Evolutionary conservation across 1,140 invertebrate genomes (phyloP).

Genomic region (Nasonia vitripennis): DNA sequence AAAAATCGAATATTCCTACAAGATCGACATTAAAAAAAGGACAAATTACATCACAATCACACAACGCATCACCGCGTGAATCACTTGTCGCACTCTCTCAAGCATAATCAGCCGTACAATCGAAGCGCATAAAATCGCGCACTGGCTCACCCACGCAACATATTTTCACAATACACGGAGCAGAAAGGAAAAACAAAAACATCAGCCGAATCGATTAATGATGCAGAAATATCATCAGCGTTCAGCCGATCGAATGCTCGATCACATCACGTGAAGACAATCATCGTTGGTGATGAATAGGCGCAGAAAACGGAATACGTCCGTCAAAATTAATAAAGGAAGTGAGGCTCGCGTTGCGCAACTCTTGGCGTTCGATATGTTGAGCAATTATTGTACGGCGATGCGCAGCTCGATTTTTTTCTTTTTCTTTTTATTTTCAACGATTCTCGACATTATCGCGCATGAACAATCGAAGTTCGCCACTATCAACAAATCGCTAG

Average conservation of each 20-base stretch:
- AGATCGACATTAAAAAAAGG: no score
- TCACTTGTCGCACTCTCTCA: not conserved
- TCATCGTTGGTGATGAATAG: not conserved
- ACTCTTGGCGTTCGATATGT: not conserved
- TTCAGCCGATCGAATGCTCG: no score
- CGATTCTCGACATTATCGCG: no score
- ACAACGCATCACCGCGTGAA: not conserved
- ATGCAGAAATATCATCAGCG: no score
- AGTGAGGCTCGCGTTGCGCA: not conserved
- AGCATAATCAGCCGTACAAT: not conserved
- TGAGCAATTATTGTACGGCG: not conserved
- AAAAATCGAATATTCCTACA: no score
- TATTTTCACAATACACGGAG: not conserved
- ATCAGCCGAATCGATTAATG: no score
- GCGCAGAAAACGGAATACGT: not conserved
- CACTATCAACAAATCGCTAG: no score
- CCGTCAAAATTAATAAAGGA: conserved; percentile 1
- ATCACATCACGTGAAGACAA: no score
- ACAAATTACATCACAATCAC: not conserved
- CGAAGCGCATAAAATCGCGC: not conserved
- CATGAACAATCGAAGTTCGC: no score
- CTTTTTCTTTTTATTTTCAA: not conserved
- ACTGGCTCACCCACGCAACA: not conserved
- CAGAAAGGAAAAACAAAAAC: not conserved
- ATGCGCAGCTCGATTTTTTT: not conserved